These are phyloP conservation scores for Chrysogorgia sp. DNA, from an alignment of 92 coral and sea anemone species.

Conservation along the genomic window DNA sequence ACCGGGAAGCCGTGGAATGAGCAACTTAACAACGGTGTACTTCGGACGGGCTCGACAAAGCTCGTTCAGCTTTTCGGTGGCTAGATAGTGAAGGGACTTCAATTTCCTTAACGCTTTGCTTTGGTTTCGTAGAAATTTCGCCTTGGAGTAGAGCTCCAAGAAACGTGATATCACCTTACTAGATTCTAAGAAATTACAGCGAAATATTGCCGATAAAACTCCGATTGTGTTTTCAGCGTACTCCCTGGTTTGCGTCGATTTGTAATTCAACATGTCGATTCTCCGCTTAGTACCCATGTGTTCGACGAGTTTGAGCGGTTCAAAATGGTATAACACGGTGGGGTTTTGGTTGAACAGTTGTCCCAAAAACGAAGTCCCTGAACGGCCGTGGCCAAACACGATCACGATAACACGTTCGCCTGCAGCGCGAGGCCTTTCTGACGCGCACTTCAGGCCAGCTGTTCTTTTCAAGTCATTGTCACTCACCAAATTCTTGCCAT, in stretches of 20 bases:
- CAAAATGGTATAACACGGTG: neutral
- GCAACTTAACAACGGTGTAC: neutral
- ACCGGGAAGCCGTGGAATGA: neutral
- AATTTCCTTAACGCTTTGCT: neutral
- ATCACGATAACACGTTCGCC: neutral
- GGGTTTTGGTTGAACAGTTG: slow-evolving; percentile 2
- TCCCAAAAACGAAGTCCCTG: neutral
- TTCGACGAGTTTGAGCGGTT: neutral
- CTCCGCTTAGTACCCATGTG: neutral
- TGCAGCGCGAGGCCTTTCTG: neutral
- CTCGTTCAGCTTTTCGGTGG: neutral
- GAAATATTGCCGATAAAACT: neutral
- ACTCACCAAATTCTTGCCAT: neutral
- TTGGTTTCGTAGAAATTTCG: neutral
- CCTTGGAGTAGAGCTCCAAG: neutral
- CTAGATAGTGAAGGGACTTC: neutral
- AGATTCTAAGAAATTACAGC: neutral
- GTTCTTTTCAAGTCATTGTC: neutral
- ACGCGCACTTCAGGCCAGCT: neutral
- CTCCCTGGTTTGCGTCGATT: neutral
- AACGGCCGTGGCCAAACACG: slow-evolving; percentile 1
- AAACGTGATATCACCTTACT: neutral
- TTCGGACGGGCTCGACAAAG: neutral
- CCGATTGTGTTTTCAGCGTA: neutral
- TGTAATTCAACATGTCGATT: neutral